phyloP scores from a whole-genome alignment of 1,140 invertebrate species.

The Drosophila mayri region DNA sequence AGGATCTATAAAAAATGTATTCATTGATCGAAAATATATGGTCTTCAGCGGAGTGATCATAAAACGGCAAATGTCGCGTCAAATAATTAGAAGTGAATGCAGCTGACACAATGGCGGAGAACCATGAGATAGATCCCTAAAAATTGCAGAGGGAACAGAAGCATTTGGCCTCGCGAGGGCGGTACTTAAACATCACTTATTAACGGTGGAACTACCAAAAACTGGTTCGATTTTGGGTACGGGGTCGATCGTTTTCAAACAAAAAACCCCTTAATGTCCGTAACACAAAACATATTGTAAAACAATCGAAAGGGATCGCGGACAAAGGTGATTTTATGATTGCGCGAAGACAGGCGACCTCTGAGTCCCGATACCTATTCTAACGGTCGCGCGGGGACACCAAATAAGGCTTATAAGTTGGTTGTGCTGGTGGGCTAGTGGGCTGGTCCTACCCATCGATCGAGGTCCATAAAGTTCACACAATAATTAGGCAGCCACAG shows the following conservation, averaged over 20 bases:
- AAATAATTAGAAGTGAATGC: constrained; percentile 75
- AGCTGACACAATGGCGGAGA: constrained; percentile 58
- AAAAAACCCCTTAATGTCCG: constrained; percentile 78
- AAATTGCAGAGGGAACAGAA: constrained; percentile 30
- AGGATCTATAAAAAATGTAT: constrained; percentile 49
- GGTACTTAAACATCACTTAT: constrained; percentile 73
- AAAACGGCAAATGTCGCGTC: constrained; percentile 51
- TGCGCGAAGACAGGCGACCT: constrained; percentile 45
- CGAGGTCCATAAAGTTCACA: constrained; percentile 69
- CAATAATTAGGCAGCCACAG: constrained; percentile 70
- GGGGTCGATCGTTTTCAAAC: constrained; percentile 52
- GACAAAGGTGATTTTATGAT: constrained; percentile 64
- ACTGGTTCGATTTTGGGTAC: constrained; percentile 48
- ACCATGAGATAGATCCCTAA: constrained; percentile 31
- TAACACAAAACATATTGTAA: constrained; percentile 72
- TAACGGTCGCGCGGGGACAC: constrained; percentile 55
- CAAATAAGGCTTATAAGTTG: constrained; percentile 57
- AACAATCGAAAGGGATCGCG: constrained; percentile 66
- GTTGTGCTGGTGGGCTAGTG: constrained; percentile 26
- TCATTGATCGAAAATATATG: constrained; percentile 58
- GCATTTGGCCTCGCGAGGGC: constrained; percentile 44
- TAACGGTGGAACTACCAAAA: constrained; percentile 52
- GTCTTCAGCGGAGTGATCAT: constrained; percentile 4
- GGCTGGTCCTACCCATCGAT: constrained; percentile 36
- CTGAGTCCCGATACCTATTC: constrained; percentile 17